A percentile compares a stretch with the other conserved stretches of the same genome.
phyloP scores from a whole-genome alignment of 1,140 invertebrate genomes.

The Medauroidea extradentata region DNA sequence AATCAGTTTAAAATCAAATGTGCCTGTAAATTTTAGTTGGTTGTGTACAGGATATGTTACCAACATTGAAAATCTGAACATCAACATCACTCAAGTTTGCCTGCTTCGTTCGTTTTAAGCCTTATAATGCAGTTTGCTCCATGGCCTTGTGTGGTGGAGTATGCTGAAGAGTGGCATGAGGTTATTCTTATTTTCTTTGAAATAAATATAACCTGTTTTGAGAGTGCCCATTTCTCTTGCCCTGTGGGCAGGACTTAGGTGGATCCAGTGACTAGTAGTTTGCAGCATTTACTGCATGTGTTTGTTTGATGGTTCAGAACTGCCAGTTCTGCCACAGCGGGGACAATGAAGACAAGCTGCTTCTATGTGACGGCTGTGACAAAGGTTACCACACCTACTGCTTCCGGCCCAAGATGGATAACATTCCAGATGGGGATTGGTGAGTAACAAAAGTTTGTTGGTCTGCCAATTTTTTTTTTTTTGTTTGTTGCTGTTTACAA shows the following conservation, averaged over 20 bases:
- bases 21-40: no score
- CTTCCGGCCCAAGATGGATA: constrained; percentile 95
- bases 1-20: no score
- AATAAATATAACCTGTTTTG: neutral
- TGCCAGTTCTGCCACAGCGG: constrained; percentile 95
- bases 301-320: constrained; percentile 63
- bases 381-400: constrained; percentile 98
- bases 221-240: neutral
- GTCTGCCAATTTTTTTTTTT: no score
- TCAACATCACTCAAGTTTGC: no score
- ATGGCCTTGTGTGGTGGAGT: no score
- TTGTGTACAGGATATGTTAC: no score
- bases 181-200: neutral
- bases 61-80: no score
- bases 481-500: no score
- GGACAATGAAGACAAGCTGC: constrained; percentile 91
- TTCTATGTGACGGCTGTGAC: constrained; percentile 96
- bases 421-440: constrained; percentile 96
- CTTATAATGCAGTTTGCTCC: no score
- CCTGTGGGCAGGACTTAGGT: neutral
- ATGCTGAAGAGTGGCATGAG: no score
- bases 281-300: neutral
- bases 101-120: no score
- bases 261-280: neutral
- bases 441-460: no score